Conservation (phyloP, 2,888 invertebrate genomes). For the Linyphia triangularis region DNA sequence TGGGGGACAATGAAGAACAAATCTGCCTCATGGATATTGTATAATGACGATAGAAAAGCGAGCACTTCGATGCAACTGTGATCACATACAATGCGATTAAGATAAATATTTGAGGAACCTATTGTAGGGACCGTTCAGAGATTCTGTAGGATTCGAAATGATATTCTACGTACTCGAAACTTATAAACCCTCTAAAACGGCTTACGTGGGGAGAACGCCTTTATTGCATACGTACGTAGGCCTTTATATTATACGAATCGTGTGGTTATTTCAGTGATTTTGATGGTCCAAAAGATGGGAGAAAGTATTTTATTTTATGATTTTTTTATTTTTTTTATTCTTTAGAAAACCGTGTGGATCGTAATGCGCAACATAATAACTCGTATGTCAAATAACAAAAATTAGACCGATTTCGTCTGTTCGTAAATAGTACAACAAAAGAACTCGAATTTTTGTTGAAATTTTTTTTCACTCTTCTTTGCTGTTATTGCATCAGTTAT, state of each 20-base stretch:
- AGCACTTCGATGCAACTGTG: constrained; percentile 19
- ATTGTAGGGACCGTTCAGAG: constrained; percentile 26
- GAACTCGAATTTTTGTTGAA: no score
- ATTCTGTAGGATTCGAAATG: constrained; percentile 14
- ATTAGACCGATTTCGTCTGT: no score
- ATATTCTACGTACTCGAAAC: neutral
- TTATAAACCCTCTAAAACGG: constrained; percentile 22
- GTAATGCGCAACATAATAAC: no score
- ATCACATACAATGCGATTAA: constrained; percentile 59
- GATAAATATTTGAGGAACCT: constrained; percentile 59
- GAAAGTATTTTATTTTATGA: constrained; percentile 29
- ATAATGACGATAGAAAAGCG: constrained; percentile 12
- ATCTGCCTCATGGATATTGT: constrained; percentile 30
- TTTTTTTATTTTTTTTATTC: constrained; percentile 5
- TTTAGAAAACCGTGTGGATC: neutral
- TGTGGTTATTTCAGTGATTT: neutral
- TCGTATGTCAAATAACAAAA: no score
- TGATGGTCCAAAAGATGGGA: constrained; percentile 10
- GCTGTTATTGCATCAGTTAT: no score
- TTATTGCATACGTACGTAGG: neutral
- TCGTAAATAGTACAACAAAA: no score
- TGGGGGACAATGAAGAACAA: constrained; percentile 23
- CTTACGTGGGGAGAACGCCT: constrained; percentile 4
- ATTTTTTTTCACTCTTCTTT: no score
- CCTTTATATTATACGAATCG: neutral